Evolutionary conservation across 1,140 invertebrate species (phyloP).

Genomic region (Adoxophyes honmai): DNA sequence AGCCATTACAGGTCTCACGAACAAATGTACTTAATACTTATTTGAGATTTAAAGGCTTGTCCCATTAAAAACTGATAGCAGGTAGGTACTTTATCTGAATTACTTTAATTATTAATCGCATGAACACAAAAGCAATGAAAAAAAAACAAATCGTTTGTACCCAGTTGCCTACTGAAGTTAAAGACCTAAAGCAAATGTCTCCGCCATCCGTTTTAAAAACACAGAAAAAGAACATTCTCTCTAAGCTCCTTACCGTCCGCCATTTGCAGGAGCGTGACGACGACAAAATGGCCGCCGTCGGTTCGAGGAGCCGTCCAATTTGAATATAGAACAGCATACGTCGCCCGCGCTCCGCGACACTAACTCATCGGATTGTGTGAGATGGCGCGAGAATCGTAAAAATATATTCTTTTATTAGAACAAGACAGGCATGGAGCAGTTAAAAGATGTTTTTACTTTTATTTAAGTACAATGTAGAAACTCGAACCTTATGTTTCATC

Average conservation of each 20-base stretch:
- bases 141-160: too few species aligned
- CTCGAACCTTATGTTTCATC: too few species aligned
- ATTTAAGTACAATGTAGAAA: too few species aligned
- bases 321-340: constrained; percentile 76
- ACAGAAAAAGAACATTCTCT: constrained; percentile 39
- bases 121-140: too few species aligned
- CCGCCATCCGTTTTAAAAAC: background rate
- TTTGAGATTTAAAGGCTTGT: too few species aligned
- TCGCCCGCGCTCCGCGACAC: constrained; percentile 62
- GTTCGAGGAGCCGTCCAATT: constrained; percentile 62
- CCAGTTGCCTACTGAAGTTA: too few species aligned
- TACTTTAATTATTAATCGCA: too few species aligned
- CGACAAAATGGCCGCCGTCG: constrained; percentile 68
- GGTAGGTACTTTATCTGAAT: too few species aligned
- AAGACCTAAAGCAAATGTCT: background rate
- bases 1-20: too few species aligned
- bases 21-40: too few species aligned
- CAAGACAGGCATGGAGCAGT: constrained; percentile 29
- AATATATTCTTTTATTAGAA: constrained; percentile 65
- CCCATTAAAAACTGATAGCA: too few species aligned
- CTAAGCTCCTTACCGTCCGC: constrained; percentile 60
- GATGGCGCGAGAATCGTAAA: constrained; percentile 71
- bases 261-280: constrained; percentile 61
- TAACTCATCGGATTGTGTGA: constrained; percentile 74
- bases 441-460: background rate